Evolutionary conservation across 2,888 invertebrate species (phyloP), one percentile per base, ranked within the genome.

Genomic region (Tachina fera): DNA sequence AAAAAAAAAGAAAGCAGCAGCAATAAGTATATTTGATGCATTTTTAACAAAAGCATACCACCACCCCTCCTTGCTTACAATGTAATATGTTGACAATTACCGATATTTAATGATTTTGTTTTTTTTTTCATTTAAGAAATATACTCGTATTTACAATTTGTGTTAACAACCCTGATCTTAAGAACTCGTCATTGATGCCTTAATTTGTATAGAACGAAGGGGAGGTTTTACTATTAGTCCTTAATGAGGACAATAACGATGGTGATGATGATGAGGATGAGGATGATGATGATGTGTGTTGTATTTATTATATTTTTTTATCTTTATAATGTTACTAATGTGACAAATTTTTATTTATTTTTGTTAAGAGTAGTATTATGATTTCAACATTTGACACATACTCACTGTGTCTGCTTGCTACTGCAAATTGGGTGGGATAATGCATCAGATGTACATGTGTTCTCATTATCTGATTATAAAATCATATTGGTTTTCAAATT

Each of bases 11-110:
- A 76, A 83, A 80, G 83, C 43, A 74, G 83, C 43, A 74, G 31
- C 31, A 31, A 31, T 31, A n/a, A n/a, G n/a, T n/a, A 31, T 31
- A 31, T 72, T 68, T 43, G 47, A 72, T 70, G 65, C 65, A 77
- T 77, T 61, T 77, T 75, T 13, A 41, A 19, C 13, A 53, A 19
- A 16, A 47, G 60, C 16, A 8, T 13, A 47, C 67, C 78, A 47
- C 67, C 78, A 75, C 47, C 78, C 78, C 79, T 67, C 16, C 51
- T 83, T 86, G 2, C 45, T 39, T 47, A 65, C 85, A 87, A 81
- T 60, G 41, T 86, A 83, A 86, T 86, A 80, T 83, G 86, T 83
- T 80, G 83, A 76, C 79, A 86, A 86, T 86, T 86, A 86, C 83
- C 47, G 45, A 79, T 83, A 83, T 83, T 83, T 79, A 82, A 86